Evolutionary conservation across 2,888 invertebrate species (phyloP).

Genomic region (Bugula neritina): DNA sequence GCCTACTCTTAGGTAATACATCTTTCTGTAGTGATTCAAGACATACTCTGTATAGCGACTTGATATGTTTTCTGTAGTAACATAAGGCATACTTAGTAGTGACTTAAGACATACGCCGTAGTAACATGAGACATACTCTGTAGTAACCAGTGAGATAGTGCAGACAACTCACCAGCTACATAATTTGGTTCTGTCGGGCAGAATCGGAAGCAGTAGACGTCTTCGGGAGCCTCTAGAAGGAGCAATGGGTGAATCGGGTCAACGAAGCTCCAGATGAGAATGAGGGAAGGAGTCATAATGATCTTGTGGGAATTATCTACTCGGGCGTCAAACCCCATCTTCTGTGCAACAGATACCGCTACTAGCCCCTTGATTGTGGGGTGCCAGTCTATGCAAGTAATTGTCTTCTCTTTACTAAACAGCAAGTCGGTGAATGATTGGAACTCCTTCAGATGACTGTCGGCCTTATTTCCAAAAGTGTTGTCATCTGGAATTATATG

Average conservation of each 20-base stretch:
- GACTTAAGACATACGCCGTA: too few species aligned
- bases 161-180: slow-evolving; percentile 46
- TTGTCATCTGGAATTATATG: slow-evolving; percentile 44
- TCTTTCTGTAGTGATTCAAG: too few species aligned
- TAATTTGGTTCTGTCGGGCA: slow-evolving; percentile 50
- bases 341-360: slow-evolving; percentile 50
- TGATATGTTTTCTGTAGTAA: too few species aligned
- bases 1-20: too few species aligned
- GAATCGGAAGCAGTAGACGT: slow-evolving; percentile 52
- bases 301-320: slow-evolving; percentile 48
- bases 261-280: slow-evolving; percentile 54
- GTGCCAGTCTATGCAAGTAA: slow-evolving; percentile 54
- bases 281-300: slow-evolving; percentile 51
- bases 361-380: slow-evolving; percentile 50
- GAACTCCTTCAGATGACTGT: slow-evolving; percentile 53
- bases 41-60: too few species aligned
- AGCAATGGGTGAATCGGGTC: slow-evolving; percentile 55
- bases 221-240: slow-evolving; percentile 53
- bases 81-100: too few species aligned
- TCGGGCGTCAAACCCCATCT: slow-evolving; percentile 50
- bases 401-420: slow-evolving; percentile 51
- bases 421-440: slow-evolving; percentile 55
- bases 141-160: too few species aligned
- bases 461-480: slow-evolving; percentile 50
- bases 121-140: too few species aligned